Evolutionary conservation across 1,140 invertebrate genomes (phyloP), one percentile per base, ranked within the genome.

Genomic region (Pachypeltis micranthus): DNA sequence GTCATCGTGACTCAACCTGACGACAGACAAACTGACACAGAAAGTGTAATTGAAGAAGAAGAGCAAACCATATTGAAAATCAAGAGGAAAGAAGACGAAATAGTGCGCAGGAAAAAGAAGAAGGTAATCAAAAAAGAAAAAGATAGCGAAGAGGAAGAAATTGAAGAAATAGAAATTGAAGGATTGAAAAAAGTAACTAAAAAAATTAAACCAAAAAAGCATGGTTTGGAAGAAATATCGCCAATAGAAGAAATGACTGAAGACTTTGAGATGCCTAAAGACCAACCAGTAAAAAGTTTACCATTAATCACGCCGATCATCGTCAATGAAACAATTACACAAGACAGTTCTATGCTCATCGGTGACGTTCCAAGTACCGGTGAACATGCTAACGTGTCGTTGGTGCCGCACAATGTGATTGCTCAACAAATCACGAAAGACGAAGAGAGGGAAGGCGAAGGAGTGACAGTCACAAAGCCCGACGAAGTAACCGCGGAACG

Each of bases 371-470:
- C 59, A 27, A 62, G 44, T 24, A 23, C 12, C 16, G 26, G 28
- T 16, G 67, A 66, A 25, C 44, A 65, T 16, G 63, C 61, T 14
- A 66, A 61, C 14, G 39, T 69, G 4, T 27, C 62, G 23, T 54
- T 66, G 14, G 28, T 70, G 44, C 67, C 65, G 26, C 61, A 66
- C 25, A 63, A 62, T 44, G 68, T 63, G n/a, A 64, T 67, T n/a
- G 66, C 65, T 23, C 63, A 68, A 59, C 65, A 70, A 44, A 67
- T 72, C 19, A 76, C 75, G 63, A 73, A 74, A 70, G 73, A 74
- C 16, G 69, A 75, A 23, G 78, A 83, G 68, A 78, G 83, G 65
- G 71, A 77, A 64, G 72, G 72, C 29, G 71, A 73, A 21, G 76
- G 76, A 66, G 14, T 56, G 14, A 39, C 34, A 14, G 14, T 26